Evolutionary conservation across 2,888 invertebrate species (phyloP).

Genomic region (Scrobipalpa atriplicella): DNA sequence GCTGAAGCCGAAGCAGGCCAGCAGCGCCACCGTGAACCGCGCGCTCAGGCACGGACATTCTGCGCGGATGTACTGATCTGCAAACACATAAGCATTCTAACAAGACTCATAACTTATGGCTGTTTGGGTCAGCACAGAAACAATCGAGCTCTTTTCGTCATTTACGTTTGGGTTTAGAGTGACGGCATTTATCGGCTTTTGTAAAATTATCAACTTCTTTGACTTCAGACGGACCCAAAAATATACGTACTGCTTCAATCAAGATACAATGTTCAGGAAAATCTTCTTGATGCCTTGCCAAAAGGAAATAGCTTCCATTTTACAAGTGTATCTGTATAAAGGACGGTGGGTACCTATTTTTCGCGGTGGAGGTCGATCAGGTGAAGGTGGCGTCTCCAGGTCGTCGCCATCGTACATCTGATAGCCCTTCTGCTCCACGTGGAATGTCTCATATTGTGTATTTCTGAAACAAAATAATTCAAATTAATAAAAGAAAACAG

Average conservation of each 20-base stretch:
- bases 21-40: slow-evolving; percentile 92
- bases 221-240: no score
- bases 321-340: no score
- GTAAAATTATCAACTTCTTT: no score
- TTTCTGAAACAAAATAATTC: slow-evolving; percentile 77
- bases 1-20: slow-evolving; percentile 95
- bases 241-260: no score
- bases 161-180: no score
- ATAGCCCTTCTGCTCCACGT: slow-evolving; percentile 82
- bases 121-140: neutral
- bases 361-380: slow-evolving; percentile 92
- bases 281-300: no score
- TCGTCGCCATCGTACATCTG: slow-evolving; percentile 86
- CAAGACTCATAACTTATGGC: neutral
- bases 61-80: slow-evolving; percentile 92
- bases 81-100: neutral
- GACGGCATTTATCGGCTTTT: no score
- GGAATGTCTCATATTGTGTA: slow-evolving; percentile 85
- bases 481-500: neutral
- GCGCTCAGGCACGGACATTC: slow-evolving; percentile 94
- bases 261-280: no score
- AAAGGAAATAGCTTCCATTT: no score
- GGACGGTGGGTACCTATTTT: slow-evolving; percentile 85
- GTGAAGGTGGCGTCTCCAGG: slow-evolving; percentile 90
- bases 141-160: no score